Conservation (phyloP, 2,888 invertebrate species). For the Drosophila pullipes region DNA sequence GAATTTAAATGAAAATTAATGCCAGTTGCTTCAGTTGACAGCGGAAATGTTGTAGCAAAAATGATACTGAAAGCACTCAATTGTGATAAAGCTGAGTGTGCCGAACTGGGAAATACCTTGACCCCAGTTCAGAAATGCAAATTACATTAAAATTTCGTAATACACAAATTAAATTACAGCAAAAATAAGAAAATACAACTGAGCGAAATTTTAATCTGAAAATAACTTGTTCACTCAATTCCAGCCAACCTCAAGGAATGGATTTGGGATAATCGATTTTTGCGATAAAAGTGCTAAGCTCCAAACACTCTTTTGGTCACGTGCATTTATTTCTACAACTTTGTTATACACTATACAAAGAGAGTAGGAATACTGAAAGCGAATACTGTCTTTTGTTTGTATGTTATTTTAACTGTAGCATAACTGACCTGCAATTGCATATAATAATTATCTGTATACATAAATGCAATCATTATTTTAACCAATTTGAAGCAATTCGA, state of each 20-base stretch:
- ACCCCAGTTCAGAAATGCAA: not conserved
- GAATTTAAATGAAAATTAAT: slow-evolving; percentile 79
- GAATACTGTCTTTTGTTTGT: not conserved
- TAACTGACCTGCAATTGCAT: slow-evolving; percentile 26
- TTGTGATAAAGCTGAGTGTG: not conserved
- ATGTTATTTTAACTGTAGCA: slow-evolving; percentile 8
- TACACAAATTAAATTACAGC: not conserved
- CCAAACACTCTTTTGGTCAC: not conserved
- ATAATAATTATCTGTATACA: slow-evolving; percentile 29
- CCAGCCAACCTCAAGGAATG: not conserved
- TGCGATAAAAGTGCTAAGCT: not conserved
- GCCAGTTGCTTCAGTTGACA: slow-evolving; percentile 39
- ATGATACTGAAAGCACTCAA: slow-evolving; percentile 5
- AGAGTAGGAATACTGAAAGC: not conserved
- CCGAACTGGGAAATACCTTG: not conserved
- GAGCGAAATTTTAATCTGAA: not conserved
- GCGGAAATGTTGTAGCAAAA: slow-evolving; percentile 31
- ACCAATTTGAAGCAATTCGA: slow-evolving; percentile 2
- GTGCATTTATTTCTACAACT: not conserved
- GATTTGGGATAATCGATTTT: not conserved
- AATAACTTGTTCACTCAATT: not conserved
- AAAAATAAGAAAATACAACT: not conserved
- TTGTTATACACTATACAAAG: not conserved
- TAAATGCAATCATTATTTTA: slow-evolving; percentile 38
- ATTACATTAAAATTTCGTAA: not conserved